These are phyloP conservation scores for Trissolcus brochymenae DNA, from an alignment of 2,888 invertebrate species.

Conservation along the genomic window DNA sequence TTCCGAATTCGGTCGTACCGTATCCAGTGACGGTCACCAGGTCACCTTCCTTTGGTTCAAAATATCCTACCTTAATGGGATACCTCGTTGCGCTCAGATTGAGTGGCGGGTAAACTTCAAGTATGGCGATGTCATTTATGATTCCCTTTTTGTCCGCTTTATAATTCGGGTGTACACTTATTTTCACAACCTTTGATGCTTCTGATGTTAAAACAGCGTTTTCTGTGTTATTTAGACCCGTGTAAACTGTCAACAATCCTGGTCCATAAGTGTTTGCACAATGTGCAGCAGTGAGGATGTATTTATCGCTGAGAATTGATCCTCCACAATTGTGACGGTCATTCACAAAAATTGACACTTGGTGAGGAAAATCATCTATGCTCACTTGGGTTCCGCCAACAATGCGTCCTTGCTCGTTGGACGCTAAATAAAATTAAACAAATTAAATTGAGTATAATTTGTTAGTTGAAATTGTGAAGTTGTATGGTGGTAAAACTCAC, in stretches of 20 bases:
- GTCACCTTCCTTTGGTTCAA: not conserved
- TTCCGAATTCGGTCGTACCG: not conserved
- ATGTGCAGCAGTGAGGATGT: conserved; percentile 2
- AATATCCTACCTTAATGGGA: not conserved
- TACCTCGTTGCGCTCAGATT: not conserved
- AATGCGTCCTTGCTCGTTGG: not conserved
- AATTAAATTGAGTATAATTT: not conserved
- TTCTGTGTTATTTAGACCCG: not conserved
- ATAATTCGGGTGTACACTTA: not conserved
- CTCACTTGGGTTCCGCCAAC: not conserved
- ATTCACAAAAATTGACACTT: not conserved
- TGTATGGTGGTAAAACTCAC: too few species aligned
- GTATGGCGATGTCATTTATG: not conserved
- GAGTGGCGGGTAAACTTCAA: not conserved
- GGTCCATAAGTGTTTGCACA: not conserved
- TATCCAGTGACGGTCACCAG: conserved; percentile 3
- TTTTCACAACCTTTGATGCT: not conserved
- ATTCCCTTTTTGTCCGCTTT: not conserved
- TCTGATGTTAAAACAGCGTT: not conserved
- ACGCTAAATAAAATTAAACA: not conserved
- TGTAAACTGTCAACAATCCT: not conserved
- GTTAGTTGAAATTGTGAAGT: too few species aligned
- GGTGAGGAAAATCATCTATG: not conserved
- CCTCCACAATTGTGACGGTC: not conserved
- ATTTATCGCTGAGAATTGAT: not conserved